These are phyloP conservation scores for Equus przewalskii DNA, from an alignment of 2,113 vertebrate species.

Conservation along the genomic window DNA sequence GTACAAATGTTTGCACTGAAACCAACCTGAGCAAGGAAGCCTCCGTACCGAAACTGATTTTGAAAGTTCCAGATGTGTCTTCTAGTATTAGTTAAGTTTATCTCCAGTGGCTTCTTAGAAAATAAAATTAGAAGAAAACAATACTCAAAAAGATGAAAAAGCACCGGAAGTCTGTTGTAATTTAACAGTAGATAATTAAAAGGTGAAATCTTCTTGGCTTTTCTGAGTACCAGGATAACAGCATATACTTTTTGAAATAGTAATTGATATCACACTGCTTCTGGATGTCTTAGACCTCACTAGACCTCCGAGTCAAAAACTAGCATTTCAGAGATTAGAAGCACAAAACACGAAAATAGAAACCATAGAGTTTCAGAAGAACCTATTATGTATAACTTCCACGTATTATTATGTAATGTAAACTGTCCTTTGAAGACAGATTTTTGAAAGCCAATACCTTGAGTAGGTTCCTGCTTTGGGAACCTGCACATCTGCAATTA, in stretches of 20 bases:
- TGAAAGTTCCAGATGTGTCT: conserved; percentile 45
- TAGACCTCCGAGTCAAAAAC: neutral
- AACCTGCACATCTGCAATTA: neutral
- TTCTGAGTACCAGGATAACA: neutral
- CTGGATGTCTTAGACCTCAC: neutral
- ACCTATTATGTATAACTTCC: neutral
- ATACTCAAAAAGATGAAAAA: neutral
- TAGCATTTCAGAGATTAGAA: conserved; percentile 6
- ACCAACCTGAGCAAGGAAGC: neutral
- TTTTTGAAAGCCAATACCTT: neutral
- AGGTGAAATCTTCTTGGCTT: neutral
- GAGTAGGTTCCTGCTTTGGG: neutral
- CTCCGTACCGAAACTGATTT: conserved; percentile 16
- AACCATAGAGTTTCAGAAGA: neutral
- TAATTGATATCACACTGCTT: neutral
- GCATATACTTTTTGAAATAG: neutral
- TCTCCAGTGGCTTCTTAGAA: neutral
- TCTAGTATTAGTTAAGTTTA: neutral
- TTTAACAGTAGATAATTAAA: conserved; percentile 26
- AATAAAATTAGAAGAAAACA: conserved; percentile 45
- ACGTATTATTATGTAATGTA: neutral
- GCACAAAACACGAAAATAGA: neutral
- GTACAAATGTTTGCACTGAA: neutral
- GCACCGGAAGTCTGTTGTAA: neutral
- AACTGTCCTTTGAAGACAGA: neutral